Evolutionary conservation across 1,140 invertebrate species (phyloP), one percentile per base, ranked within the genome.

Genomic region (Danaus melanippus): DNA sequence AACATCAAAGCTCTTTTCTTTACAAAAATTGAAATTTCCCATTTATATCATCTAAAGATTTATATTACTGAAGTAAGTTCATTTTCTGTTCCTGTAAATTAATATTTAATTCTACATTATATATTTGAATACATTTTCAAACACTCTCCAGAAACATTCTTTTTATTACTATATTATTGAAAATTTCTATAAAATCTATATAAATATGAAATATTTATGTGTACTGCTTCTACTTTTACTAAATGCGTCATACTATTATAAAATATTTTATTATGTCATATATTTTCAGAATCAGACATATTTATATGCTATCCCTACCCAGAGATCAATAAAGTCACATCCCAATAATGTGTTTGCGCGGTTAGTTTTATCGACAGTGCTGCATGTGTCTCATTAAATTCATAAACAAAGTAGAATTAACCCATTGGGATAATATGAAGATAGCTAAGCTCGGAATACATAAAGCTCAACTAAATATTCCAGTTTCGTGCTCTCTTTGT

Each of bases 351-450:
- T 64, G 15, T 50, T 53, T 45, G 32, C 63, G 53, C 42, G 49
- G 58, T 58, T 57, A 65, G 54, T 65, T 61, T 58, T 57, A 58
- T 61, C 56, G 53, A 42, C 42, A 42, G 10, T 21, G 17, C 49
- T 56, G 43, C 53, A 50, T 56, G 45, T 53, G 53, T 45, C 50
- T 61, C 59, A 58, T 60, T 54, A 47, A 53, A 51, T 45, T 58
- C 52, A 57, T 55, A 54, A 58, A 62, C 21, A 39, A 45, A 12
- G 11, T 44, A 39, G 45, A 46, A 45, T 47, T 47, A 47, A 52
- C 44, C 40, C 49, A 17, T 12, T n/a, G 43, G 41, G 50, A 41
- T 47, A 46, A 51, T 58, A 48, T 45, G 9, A 58, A 48, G n/a
- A 56, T 50, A 42, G 47, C 43, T 8, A 3, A 10, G 42, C 12